Conservation (phyloP, 2,888 invertebrate genomes). For the Epicampocera succincta region DNA sequence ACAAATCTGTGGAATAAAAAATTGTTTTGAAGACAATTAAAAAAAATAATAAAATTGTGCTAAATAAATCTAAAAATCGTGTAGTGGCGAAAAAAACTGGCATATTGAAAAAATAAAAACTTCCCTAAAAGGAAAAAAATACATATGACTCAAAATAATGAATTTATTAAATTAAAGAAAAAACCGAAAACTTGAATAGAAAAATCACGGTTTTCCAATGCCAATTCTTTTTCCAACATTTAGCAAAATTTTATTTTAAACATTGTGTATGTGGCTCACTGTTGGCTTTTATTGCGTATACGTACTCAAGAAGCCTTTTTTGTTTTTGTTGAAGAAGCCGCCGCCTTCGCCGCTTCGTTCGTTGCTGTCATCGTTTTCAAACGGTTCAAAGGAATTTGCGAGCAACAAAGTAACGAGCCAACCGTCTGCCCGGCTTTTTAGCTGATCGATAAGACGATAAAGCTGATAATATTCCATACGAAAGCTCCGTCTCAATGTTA, state of each 20-base stretch:
- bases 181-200: neutral
- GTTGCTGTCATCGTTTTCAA: constrained; percentile 12
- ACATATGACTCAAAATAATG: constrained; percentile 3
- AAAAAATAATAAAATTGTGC: no score
- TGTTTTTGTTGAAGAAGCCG: constrained; percentile 42
- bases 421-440: neutral
- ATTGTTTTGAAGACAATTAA: neutral
- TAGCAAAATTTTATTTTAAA: constrained; percentile 33
- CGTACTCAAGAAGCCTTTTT: constrained; percentile 60
- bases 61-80: no score
- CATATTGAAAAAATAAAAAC: no score
- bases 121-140: neutral
- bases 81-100: constrained; percentile 7
- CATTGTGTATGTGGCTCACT: constrained; percentile 54
- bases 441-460: constrained; percentile 37
- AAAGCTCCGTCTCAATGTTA: neutral
- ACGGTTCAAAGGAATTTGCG: constrained; percentile 19
- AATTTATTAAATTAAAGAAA: neutral
- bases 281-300: constrained; percentile 61
- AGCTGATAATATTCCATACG: neutral
- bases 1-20: constrained; percentile 43
- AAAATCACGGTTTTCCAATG: no score
- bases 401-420: neutral
- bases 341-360: constrained; percentile 49
- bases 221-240: constrained; percentile 1